phyloP scores from a whole-genome alignment of 2,888 invertebrate species.

The Crocallis elinguaria region DNA sequence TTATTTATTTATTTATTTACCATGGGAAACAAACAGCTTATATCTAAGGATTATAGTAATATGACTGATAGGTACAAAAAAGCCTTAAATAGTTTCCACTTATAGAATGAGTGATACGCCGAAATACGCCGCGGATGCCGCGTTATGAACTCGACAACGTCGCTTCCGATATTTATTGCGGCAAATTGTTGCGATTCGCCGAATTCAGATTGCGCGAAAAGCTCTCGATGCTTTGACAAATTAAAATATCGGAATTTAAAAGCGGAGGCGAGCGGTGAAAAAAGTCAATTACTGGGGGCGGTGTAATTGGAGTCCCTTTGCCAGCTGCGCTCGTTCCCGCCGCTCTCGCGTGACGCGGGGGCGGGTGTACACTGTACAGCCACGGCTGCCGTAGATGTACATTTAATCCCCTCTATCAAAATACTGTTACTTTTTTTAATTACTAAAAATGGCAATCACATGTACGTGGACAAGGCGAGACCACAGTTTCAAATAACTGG shows the following conservation, averaged over 20 bases:
- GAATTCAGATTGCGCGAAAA: conserved; percentile 15
- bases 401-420: conserved; percentile 20
- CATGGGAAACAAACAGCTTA: too few species aligned
- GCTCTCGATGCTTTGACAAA: conserved; percentile 23
- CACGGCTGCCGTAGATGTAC: conserved; percentile 6
- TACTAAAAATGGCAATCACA: conserved; percentile 3
- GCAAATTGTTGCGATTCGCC: neutral
- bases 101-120: too few species aligned
- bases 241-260: conserved; percentile 30
- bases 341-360: conserved; percentile 1
- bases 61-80: too few species aligned
- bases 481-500: neutral
- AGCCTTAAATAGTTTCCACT: too few species aligned
- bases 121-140: conserved; percentile 5
- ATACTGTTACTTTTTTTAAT: conserved; percentile 3
- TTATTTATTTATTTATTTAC: too few species aligned
- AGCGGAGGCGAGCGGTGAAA: conserved; percentile 23
- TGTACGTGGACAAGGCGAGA: neutral
- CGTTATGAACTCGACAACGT: conserved; percentile 1
- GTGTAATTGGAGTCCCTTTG: conserved; percentile 33
- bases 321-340: conserved; percentile 30
- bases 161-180: neutral
- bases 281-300: conserved; percentile 33
- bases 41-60: too few species aligned
- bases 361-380: neutral